Evolutionary conservation across 2,113 vertebrate genomes (phyloP).

Genomic region (Trogon surrucura): DNA sequence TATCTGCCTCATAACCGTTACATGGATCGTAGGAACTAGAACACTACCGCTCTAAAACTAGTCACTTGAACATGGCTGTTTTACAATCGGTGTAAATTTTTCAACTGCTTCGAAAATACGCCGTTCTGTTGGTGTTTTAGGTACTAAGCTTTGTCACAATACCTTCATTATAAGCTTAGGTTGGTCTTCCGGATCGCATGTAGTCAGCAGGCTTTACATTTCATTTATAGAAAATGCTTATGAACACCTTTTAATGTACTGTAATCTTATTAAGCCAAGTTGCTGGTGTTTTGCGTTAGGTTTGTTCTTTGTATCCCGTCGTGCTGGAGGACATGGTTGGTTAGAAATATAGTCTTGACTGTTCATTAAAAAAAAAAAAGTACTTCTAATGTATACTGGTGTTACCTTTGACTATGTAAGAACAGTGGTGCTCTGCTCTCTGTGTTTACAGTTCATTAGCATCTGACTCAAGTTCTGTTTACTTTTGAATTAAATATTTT

Average conservation of each 20-base stretch:
- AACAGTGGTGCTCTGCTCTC: background rate
- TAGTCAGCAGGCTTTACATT: slow-evolving; percentile 78
- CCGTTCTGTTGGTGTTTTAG: background rate
- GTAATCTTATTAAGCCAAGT: slow-evolving; percentile 73
- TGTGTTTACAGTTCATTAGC: background rate
- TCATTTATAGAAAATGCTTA: slow-evolving; percentile 80
- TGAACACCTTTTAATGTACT: slow-evolving; percentile 64
- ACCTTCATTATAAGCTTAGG: slow-evolving; percentile 56
- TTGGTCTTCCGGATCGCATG: slow-evolving; percentile 51
- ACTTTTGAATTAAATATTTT: background rate
- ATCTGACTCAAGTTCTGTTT: background rate
- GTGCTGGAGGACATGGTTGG: background rate
- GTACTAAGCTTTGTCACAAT: slow-evolving; percentile 18
- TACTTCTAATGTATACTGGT: background rate
- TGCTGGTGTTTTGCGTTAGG: background rate
- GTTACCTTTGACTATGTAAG: background rate
- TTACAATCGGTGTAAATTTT: background rate
- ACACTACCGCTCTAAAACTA: background rate
- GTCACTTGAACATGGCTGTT: background rate
- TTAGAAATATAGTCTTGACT: background rate
- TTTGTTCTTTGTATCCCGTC: slow-evolving; percentile 15
- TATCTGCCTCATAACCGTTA: background rate
- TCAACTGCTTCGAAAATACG: background rate
- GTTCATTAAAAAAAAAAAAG: background rate
- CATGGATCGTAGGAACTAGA: background rate